Base-by-base conservation (phyloP, 2,888 invertebrate species). In the Diadromus collaris region DNA sequence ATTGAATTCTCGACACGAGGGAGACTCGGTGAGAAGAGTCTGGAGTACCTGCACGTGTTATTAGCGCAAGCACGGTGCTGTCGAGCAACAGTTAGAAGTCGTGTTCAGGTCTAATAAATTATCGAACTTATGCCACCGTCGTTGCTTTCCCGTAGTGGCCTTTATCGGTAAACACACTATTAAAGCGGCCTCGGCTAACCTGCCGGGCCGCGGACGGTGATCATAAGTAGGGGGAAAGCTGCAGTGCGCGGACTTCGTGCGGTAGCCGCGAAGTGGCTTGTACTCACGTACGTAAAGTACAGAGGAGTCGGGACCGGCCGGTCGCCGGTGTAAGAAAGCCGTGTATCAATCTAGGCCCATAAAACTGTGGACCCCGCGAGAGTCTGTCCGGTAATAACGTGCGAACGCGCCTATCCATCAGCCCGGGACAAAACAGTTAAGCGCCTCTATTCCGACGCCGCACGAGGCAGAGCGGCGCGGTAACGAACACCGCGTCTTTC, bases 321-420 rank as follows among this genome's bases (percentile, higher is more conserved):
- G 79, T 71, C 29, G 54, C 34, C 51, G 48, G 9, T 19, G 73
- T 79, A 82, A 82, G 77, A 81, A 82, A 76, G 70, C 76, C 74
- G 80, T 83, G 85, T 82, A 84, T 88, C 88, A 87, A 88, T 88
- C 87, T 86, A 83, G 84, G 76, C 83, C 85, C 87, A 85, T 89
- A 88, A 88, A 88, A 86, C 85, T 86, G 38, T 41, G 84, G 83
- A 68, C 85, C 81, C 78, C 78, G 81, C 82, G 64, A 65, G 65
- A 48, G 83, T 85, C 84, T 58, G 84, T 85, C 84, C 83, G 81
- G 88, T 87, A 88, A 89, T 89, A 89, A 89, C 86, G 88, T 88
- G 89, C 86, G 87, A 88, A 89, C 85, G 87, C 85, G 85, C 86
- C 46, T 85, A 89, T 89, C 88, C 86, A 89, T 89, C 89, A 89